Conservation (phyloP, 1,140 invertebrate species). For the Anastrepha ludens region DNA sequence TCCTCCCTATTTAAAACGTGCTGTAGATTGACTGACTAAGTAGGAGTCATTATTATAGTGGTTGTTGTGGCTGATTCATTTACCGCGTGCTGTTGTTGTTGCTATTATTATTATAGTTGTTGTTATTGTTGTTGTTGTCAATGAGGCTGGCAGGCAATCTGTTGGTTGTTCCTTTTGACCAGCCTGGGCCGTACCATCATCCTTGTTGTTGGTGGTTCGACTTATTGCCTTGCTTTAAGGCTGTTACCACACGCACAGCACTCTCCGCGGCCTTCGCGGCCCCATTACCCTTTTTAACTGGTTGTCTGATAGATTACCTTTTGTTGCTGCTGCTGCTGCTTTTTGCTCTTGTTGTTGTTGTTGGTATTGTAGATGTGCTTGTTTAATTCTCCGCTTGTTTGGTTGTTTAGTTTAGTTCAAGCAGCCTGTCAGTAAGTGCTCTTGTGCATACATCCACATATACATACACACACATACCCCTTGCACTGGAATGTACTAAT, state of each 20-base stretch:
- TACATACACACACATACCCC: neutral
- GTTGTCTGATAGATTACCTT: slow-evolving; percentile 12
- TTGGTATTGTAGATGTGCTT: slow-evolving; percentile 29
- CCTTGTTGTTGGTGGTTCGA: neutral
- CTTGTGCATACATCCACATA: neutral
- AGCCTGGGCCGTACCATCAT: too few species aligned
- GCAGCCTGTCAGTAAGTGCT: slow-evolving; percentile 47
- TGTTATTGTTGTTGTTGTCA: slow-evolving; percentile 43
- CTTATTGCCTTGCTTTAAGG: slow-evolving; percentile 34
- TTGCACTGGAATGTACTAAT: neutral
- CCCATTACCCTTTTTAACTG: slow-evolving; percentile 8
- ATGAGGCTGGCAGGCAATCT: slow-evolving; percentile 46
- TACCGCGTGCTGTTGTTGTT: slow-evolving; percentile 6
- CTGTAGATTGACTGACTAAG: slow-evolving; percentile 52
- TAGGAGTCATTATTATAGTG: slow-evolving; percentile 53
- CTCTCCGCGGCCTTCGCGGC: neutral
- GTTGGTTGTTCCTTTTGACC: neutral
- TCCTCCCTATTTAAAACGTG: slow-evolving; percentile 7
- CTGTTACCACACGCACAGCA: slow-evolving; percentile 45
- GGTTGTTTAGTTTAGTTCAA: slow-evolving; percentile 47
- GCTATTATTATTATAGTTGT: neutral
- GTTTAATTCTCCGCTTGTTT: slow-evolving; percentile 35
- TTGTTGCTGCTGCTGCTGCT: neutral
- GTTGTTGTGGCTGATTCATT: slow-evolving; percentile 24
- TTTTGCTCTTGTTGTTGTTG: neutral